Percentiles rank a stretch among this genome's conserved stretches.
phyloP scores from a whole-genome alignment of 2,888 invertebrate genomes.

The Parochlus steinenii region DNA sequence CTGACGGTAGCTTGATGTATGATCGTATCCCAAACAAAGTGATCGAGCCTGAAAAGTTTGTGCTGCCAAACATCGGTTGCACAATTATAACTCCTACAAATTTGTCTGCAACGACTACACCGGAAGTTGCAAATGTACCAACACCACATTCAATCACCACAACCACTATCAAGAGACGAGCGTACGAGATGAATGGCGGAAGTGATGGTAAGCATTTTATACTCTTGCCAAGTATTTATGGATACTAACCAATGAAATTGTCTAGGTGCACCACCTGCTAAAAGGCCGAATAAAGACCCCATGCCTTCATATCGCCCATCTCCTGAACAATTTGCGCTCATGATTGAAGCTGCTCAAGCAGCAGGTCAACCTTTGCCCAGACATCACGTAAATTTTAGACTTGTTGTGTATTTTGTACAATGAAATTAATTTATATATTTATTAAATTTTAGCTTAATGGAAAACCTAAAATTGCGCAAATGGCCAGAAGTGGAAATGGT shows the following conservation, averaged over 20 bases:
- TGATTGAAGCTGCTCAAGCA: constrained; percentile 48
- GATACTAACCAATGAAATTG: not conserved
- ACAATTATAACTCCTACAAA: constrained; percentile 15
- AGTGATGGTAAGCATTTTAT: not conserved
- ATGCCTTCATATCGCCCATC: constrained; percentile 51
- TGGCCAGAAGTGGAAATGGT: constrained; percentile 55
- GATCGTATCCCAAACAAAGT: constrained; percentile 68
- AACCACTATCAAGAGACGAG: constrained; percentile 47
- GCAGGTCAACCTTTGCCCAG: constrained; percentile 51
- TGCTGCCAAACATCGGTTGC: constrained; percentile 25
- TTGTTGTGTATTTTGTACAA: constrained; percentile 4
- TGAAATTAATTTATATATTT: not conserved
- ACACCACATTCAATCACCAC: constrained; percentile 16
- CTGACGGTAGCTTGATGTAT: constrained; percentile 73
- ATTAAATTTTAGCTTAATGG: constrained; percentile 46
- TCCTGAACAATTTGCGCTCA: constrained; percentile 53
- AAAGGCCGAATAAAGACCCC: constrained; percentile 65
- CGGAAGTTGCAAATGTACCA: constrained; percentile 18
- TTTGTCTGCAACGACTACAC: constrained; percentile 23
- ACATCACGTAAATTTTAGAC: constrained; percentile 40
- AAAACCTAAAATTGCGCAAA: constrained; percentile 64
- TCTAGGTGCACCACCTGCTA: constrained; percentile 43
- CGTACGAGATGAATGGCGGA: constrained; percentile 82
- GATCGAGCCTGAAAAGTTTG: constrained; percentile 39
- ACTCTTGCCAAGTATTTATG: no score